phyloP scores from a whole-genome alignment of 2,888 invertebrate species.

The Eristalis arbustorum region DNA sequence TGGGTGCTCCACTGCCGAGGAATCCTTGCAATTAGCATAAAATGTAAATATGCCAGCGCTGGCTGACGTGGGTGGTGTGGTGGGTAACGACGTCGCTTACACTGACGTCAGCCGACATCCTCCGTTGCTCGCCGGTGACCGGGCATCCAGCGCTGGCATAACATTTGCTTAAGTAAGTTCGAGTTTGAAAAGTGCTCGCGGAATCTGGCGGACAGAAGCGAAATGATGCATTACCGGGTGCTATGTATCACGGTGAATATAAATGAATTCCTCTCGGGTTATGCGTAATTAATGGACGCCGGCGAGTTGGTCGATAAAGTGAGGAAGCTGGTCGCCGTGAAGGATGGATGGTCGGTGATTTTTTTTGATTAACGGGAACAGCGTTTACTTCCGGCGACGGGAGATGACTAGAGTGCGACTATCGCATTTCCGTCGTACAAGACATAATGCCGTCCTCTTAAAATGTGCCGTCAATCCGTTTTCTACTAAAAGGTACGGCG shows the following conservation, averaged over 20 bases:
- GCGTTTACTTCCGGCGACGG: background rate
- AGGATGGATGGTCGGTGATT: background rate
- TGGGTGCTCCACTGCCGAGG: background rate
- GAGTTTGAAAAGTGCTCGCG: constrained; percentile 37
- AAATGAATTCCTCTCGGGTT: constrained; percentile 34
- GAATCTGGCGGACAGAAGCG: constrained; percentile 26
- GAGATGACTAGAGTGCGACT: too few species aligned
- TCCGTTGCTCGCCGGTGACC: background rate
- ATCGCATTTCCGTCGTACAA: too few species aligned
- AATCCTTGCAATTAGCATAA: constrained; percentile 62
- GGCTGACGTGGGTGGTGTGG: background rate
- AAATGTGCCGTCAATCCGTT: too few species aligned
- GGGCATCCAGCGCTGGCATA: constrained; percentile 18
- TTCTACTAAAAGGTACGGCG: too few species aligned
- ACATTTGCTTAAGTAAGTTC: constrained; percentile 44
- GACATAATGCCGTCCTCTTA: too few species aligned
- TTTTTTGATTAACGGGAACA: background rate
- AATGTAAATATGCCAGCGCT: constrained; percentile 44
- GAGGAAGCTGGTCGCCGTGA: background rate
- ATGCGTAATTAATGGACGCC: constrained; percentile 35
- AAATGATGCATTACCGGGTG: constrained; percentile 48
- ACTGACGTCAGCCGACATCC: background rate
- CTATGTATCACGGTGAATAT: constrained; percentile 32
- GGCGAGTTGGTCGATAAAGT: constrained; percentile 3
- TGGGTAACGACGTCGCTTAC: background rate